Evolutionary conservation across 2,888 invertebrate species (phyloP).

Genomic region (Drepana falcataria): DNA sequence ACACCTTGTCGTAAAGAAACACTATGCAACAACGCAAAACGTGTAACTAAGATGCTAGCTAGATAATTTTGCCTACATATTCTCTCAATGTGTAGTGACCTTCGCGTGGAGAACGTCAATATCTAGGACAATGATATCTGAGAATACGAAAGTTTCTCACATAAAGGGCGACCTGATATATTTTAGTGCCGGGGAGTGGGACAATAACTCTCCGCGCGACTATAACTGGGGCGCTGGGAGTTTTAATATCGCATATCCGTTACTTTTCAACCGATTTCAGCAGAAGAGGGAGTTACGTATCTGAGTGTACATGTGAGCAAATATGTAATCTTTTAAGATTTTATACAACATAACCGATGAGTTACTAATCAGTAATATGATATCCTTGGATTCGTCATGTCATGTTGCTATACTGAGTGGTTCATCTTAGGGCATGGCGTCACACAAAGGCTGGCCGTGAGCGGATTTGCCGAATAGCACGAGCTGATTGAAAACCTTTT

Average conservation of each 20-base stretch:
- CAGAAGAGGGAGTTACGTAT: background rate
- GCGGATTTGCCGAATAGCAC: no score
- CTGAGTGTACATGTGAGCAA: background rate
- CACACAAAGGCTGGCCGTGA: no score
- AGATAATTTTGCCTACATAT: background rate
- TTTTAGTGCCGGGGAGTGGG: slow-evolving; percentile 15
- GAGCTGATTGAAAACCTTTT: no score
- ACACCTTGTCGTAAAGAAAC: no score
- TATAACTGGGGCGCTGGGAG: slow-evolving; percentile 15
- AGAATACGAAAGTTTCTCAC: slow-evolving; percentile 17
- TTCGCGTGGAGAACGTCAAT: slow-evolving; percentile 12
- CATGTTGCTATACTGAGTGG: no score
- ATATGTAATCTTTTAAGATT: no score
- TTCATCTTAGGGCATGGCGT: no score
- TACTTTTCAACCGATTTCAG: background rate
- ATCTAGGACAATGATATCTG: slow-evolving; percentile 16
- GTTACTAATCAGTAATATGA: background rate
- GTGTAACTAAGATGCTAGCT: no score
- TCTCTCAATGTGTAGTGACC: slow-evolving; percentile 7
- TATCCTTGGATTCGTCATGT: no score
- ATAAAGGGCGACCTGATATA: slow-evolving; percentile 18
- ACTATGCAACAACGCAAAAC: no score
- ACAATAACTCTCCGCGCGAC: slow-evolving; percentile 20
- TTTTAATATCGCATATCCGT: background rate
- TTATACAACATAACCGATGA: background rate